Evolutionary conservation across 1,140 invertebrate genomes (phyloP).

Genomic region (Hyles euphorbiae): DNA sequence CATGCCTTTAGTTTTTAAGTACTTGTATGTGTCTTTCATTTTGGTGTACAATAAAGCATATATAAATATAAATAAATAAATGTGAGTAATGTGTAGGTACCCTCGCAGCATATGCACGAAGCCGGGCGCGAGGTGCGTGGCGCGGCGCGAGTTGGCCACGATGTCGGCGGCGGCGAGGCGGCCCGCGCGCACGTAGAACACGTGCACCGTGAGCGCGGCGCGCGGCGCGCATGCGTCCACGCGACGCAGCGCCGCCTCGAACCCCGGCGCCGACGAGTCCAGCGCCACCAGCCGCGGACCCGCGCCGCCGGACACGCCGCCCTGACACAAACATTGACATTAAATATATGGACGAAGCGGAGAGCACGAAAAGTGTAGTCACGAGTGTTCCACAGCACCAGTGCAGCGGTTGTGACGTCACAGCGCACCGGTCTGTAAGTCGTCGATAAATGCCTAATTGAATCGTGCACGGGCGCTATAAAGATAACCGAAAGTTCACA

Average conservation of each 20-base stretch:
- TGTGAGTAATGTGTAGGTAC: conserved; percentile 25
- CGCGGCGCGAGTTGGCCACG: conserved; percentile 80
- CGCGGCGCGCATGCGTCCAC: conserved; percentile 89
- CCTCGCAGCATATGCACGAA: conserved; percentile 62
- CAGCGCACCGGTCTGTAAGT: no score
- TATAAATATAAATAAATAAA: no score
- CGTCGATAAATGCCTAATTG: no score
- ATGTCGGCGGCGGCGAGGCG: conserved; percentile 88
- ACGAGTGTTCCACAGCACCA: no score
- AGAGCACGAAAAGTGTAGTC: no score
- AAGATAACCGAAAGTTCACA: no score
- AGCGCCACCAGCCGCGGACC: conserved; percentile 84
- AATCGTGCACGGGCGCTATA: no score
- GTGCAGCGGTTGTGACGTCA: no score
- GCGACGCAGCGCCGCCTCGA: conserved; percentile 85
- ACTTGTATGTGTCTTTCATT: no score
- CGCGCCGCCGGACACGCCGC: conserved; percentile 10
- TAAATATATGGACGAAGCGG: no score
- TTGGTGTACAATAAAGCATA: no score
- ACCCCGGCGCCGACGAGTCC: conserved; percentile 83
- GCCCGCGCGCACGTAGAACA: conserved; percentile 94
- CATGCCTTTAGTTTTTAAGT: no score
- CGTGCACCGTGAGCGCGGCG: conserved; percentile 93
- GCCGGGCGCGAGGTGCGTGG: conserved; percentile 31
- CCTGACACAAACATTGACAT: not conserved